phyloP scores from a whole-genome alignment of 2,797 vertebrate genomes.

The Lycodopsis pacificus region DNA sequence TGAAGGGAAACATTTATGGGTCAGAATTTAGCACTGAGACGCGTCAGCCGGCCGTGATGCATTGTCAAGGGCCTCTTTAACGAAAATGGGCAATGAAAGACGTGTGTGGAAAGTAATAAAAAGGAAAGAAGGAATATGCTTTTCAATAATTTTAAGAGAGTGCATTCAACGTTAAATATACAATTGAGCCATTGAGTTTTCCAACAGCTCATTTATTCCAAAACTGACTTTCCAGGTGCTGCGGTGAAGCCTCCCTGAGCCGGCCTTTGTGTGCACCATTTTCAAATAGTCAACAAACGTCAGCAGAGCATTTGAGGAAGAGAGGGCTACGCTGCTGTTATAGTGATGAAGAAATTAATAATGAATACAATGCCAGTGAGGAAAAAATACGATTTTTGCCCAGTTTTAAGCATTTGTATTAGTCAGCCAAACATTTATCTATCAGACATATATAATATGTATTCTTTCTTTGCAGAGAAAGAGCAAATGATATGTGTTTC shows the following conservation, averaged over 20 bases:
- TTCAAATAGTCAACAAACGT: slow-evolving; percentile 13
- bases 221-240: slow-evolving; percentile 19
- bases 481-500: slow-evolving; percentile 13
- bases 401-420: slow-evolving; percentile 19
- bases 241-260: slow-evolving; percentile 8
- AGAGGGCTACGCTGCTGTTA: background rate
- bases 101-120: slow-evolving; percentile 31
- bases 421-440: slow-evolving; percentile 13
- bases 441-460: background rate
- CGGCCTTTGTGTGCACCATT: background rate
- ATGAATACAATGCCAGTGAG: slow-evolving; percentile 22
- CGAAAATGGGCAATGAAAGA: slow-evolving; percentile 15
- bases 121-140: background rate
- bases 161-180: slow-evolving; percentile 1
- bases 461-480: background rate
- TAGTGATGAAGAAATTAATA: slow-evolving; percentile 9
- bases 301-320: background rate
- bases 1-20: slow-evolving; percentile 34
- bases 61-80: slow-evolving; percentile 16
- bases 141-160: background rate
- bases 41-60: background rate
- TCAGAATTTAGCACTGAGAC: background rate
- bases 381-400: slow-evolving; percentile 8
- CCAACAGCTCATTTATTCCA: slow-evolving; percentile 34
- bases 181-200: slow-evolving; percentile 25